Base-by-base conservation (phyloP, 2,888 invertebrate genomes). In the Sarcophaga rosellei region DNA sequence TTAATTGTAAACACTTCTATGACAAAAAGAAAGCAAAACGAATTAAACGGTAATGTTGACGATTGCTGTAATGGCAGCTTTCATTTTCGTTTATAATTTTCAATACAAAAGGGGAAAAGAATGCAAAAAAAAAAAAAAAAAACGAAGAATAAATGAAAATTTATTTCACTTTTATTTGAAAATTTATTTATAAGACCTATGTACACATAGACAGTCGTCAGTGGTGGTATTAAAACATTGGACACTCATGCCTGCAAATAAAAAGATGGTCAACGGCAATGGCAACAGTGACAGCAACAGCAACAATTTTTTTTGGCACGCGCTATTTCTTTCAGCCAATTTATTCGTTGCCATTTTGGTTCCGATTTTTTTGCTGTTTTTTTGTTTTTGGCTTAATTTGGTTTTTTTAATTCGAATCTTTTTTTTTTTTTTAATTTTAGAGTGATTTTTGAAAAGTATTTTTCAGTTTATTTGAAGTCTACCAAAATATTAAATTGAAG, bases 251-350 rank as follows among this genome's bases (percentile, higher is more conserved):
- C n/a, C 45, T 8, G 21, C n/a, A 11, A 68, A 45, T 17, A 69
- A 69, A 21, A 72, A 15, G 44, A n/a, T 2, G 45, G 63, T 47
- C 35, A 75, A 62, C 20, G 72, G n/a, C 20, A 45, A 80, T 63
- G 66, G 44, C 15, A 12, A 44, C 45, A 73, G 78, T 70, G 78
- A 85, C 75, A 74, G 44, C 15, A 12, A 44, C 45, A 73, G 78
- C 76, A 81, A 85, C 75, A 74, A 73, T 75, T 81, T 57, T 74
- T 69, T 6, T 23, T 77, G 80, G 62, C 86, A 86, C 84, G 84
- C 81, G 86, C 84, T 81, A 74, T 78, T 74, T 83, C 69, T 74
- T 44, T 63, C 77, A 70, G 78, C 72, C 86, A 84, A 84, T 81
- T 84, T 85, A 70, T 47, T 53, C 62, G 21, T 53, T 53, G 53